A percentile compares a stretch with the other conserved stretches of the same genome.
phyloP scores from a whole-genome alignment of 30 jellyfish, hydroid and myxozoan species.

The Chironex yamaguchii region DNA sequence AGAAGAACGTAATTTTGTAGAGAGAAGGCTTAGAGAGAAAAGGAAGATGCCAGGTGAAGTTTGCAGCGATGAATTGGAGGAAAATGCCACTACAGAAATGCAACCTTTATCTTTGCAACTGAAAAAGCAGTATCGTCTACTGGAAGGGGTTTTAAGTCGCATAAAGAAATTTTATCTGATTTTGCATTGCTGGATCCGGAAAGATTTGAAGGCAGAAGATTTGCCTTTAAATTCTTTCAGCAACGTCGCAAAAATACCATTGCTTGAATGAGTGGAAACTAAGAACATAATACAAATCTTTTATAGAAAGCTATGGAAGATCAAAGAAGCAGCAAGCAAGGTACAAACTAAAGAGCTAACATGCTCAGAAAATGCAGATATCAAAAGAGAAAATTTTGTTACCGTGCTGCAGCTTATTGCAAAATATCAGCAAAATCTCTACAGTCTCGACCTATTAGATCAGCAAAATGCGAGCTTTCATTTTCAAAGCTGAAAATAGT shows the following conservation, averaged over 20 bases:
- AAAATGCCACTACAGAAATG: conserved; percentile 8
- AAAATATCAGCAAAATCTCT: too few species aligned
- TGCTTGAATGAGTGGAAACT: not conserved
- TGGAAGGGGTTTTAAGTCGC: not conserved
- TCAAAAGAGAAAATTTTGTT: too few species aligned
- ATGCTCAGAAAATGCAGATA: too few species aligned
- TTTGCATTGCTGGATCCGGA: conserved; percentile 28
- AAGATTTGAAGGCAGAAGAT: not conserved
- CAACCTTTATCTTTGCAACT: not conserved
- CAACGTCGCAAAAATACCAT: not conserved
- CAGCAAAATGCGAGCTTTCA: too few species aligned
- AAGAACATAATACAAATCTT: not conserved
- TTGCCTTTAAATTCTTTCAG: not conserved
- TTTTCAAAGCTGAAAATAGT: too few species aligned
- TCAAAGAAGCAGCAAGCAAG: not conserved
- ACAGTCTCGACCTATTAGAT: too few species aligned
- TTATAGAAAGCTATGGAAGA: not conserved
- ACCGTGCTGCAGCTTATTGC: too few species aligned
- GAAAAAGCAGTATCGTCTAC: not conserved
- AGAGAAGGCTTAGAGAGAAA: not conserved
- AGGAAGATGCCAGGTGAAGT: not conserved
- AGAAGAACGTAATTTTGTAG: not conserved
- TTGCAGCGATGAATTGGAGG: not conserved
- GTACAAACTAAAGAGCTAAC: too few species aligned
- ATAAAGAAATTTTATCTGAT: not conserved